Evolutionary conservation across 2,113 vertebrate species (phyloP), one percentile per base, ranked within the genome.

Genomic region (Amblyornis subalaris): DNA sequence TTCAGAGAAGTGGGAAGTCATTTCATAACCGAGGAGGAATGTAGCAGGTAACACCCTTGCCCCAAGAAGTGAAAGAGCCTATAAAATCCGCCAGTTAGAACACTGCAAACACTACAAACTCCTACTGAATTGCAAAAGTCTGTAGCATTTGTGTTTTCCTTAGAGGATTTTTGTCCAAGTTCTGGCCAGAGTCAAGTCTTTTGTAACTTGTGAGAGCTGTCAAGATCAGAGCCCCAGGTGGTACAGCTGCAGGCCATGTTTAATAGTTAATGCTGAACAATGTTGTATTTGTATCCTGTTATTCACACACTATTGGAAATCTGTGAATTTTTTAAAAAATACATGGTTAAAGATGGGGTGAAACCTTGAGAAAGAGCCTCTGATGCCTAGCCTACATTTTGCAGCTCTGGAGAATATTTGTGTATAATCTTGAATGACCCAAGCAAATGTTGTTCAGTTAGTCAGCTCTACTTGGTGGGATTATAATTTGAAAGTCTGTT

Each of bases 201-300:
- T 76, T 62, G 78, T 82, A 90, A 93, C 81, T 91, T 86, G 81
- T 73, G 81, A 95, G 73, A 88, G 66, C 89, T 92, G 75, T 94
- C 85, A 71, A 79, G 94, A 96, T 93, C 93, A 95, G 89, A 96
- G 78, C 75, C 61, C 35, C 90, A 77, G 93, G 96, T 96, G 88
- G 75, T 93, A 90, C 54, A 70, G 90, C 95, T 96, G 69, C 75
- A 92, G 94, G 95, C 90, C 84, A 62, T 94, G 72, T 96, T 97
- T 96, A 96, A 97, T 96, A 94, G 84, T 95, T 96, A 95, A 96
- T 93, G 62, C 69, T 67, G 72, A 95, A 91, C 95, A 90, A 85
- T 48, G 69, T 96, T 92, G 28, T 82, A 94, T 86, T 96, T 95
- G 86, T 97, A 93, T 84, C 71, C 77, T 79, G 57, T 93, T 95